Evolutionary conservation across 2,113 vertebrate genomes (phyloP).

Genomic region (Orcinus orca): DNA sequence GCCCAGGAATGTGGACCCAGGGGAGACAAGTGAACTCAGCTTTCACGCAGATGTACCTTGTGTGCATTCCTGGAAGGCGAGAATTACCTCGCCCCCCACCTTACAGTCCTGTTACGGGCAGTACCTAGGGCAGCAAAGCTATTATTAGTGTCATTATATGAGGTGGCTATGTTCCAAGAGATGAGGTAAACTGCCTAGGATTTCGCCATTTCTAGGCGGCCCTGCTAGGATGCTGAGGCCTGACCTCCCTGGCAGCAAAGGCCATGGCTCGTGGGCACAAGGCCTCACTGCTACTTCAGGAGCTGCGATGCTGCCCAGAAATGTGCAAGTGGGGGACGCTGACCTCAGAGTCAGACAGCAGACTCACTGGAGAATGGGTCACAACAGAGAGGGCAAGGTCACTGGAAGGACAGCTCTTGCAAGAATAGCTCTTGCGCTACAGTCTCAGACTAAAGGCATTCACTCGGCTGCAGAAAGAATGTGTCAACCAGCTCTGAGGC

Average conservation of each 20-base stretch:
- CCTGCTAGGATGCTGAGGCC: not conserved
- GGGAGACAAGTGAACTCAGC: not conserved
- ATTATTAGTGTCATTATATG: not conserved
- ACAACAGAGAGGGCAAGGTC: not conserved
- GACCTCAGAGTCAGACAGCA: not conserved
- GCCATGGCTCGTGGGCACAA: not conserved
- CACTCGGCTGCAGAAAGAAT: not conserved
- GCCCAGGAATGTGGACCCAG: not conserved
- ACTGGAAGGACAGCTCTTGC: not conserved
- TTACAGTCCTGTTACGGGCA: not conserved
- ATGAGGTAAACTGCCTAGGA: not conserved
- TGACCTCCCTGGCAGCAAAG: not conserved
- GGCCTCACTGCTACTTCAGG: not conserved
- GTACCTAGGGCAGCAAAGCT: not conserved
- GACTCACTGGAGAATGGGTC: not conserved
- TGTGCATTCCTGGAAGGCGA: not conserved
- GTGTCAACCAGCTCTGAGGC: not conserved
- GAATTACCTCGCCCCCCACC: not conserved
- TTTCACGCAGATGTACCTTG: not conserved
- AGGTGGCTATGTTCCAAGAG: not conserved
- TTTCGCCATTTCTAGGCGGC: not conserved
- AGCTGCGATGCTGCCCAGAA: not conserved
- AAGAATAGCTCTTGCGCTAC: accelerated
- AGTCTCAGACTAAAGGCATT: not conserved
- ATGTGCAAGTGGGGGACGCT: not conserved